These are phyloP conservation scores for Archivesica marissinica DNA, from an alignment of 1,140 invertebrate genomes.

Conservation along the genomic window DNA sequence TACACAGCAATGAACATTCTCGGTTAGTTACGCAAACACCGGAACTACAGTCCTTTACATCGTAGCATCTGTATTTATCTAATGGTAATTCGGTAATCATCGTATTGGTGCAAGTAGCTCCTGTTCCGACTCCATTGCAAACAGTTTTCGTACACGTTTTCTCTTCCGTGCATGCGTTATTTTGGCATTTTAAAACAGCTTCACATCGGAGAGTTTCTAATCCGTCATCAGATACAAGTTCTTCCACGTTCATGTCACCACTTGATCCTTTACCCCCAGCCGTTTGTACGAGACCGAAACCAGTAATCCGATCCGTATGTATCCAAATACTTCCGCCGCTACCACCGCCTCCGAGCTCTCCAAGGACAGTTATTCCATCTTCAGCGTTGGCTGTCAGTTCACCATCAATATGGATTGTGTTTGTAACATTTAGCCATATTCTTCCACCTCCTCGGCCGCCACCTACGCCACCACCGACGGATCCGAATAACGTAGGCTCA, in stretches of 20 bases:
- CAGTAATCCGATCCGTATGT: slow-evolving; percentile 71
- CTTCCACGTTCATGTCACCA: slow-evolving; percentile 37
- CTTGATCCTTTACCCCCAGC: slow-evolving; percentile 66
- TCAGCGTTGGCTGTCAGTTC: slow-evolving; percentile 70
- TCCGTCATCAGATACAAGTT: slow-evolving; percentile 32
- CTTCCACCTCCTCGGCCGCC: slow-evolving; percentile 75
- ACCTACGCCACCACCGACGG: slow-evolving; percentile 70
- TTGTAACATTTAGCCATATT: slow-evolving; percentile 78
- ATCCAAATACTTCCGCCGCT: slow-evolving; percentile 78
- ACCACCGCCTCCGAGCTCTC: slow-evolving; percentile 68
- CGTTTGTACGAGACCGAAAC: slow-evolving; percentile 69
- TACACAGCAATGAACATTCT: slow-evolving; percentile 45
- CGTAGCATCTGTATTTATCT: slow-evolving; percentile 22
- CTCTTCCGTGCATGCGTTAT: slow-evolving; percentile 32
- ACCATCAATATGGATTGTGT: slow-evolving; percentile 76
- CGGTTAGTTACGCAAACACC: slow-evolving; percentile 4
- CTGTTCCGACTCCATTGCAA: slow-evolving; percentile 3
- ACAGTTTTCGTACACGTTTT: slow-evolving; percentile 25
- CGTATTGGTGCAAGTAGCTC: slow-evolving; percentile 22
- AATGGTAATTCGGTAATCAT: slow-evolving; percentile 22
- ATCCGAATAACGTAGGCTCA: slow-evolving; percentile 74
- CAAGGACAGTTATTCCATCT: slow-evolving; percentile 58
- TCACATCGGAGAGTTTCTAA: slow-evolving; percentile 43
- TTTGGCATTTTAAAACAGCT: slow-evolving; percentile 35
- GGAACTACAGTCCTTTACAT: slow-evolving; percentile 39